Conservation (phyloP, 2,888 invertebrate genomes). For the Microplitis manilae region DNA sequence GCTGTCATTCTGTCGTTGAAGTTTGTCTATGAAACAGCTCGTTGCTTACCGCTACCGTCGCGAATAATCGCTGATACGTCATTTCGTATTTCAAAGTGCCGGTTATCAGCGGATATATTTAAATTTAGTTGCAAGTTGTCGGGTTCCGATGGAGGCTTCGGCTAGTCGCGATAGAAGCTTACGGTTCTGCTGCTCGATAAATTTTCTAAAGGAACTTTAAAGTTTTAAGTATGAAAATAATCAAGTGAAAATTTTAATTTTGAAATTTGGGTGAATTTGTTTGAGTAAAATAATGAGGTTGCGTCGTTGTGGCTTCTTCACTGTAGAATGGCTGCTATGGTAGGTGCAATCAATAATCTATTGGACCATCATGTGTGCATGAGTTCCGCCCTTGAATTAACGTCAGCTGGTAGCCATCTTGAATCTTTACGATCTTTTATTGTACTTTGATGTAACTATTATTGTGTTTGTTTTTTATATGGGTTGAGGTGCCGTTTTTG, state of each 20-base stretch:
- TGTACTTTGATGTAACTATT: slow-evolving; percentile 6
- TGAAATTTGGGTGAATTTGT: background rate
- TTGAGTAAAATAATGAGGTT: slow-evolving; percentile 24
- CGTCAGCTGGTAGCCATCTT: slow-evolving; percentile 50
- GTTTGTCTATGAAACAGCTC: slow-evolving; percentile 66
- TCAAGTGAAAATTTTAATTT: no score
- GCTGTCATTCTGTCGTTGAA: slow-evolving; percentile 65
- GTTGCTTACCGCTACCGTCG: slow-evolving; percentile 44
- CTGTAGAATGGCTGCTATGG: slow-evolving; percentile 19
- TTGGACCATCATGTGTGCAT: slow-evolving; percentile 12
- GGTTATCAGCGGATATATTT: background rate
- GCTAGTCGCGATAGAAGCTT: no score
- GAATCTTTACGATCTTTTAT: slow-evolving; percentile 42
- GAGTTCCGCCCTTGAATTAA: slow-evolving; percentile 14
- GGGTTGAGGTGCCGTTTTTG: no score
- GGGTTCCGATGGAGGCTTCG: no score
- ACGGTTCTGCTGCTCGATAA: no score
- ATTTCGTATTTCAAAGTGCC: background rate
- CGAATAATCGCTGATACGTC: slow-evolving; percentile 9
- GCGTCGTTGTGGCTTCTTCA: background rate
- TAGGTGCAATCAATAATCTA: slow-evolving; percentile 31
- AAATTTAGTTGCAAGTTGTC: background rate
- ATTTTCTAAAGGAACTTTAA: no score
- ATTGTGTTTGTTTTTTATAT: background rate
- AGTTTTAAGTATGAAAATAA: no score